Evolutionary conservation across 2,888 invertebrate species (phyloP).

Genomic region (Pheosia gnoma): DNA sequence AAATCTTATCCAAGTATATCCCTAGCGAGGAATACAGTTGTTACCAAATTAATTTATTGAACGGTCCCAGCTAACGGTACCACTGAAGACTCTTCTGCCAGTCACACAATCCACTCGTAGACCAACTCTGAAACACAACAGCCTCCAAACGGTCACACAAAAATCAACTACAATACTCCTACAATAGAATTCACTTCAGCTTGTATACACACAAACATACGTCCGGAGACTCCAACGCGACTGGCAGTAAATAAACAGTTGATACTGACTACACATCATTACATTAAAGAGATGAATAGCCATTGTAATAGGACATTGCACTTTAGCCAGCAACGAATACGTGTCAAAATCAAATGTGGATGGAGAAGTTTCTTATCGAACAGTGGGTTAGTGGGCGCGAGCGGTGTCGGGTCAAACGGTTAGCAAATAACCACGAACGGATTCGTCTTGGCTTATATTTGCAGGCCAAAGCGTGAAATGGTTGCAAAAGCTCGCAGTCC

Average conservation of each 20-base stretch:
- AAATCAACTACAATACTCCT: conserved; percentile 31
- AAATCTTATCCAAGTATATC: conserved; percentile 40
- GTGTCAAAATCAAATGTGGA: conserved; percentile 53
- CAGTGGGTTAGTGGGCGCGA: conserved; percentile 79
- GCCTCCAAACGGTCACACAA: conserved; percentile 25
- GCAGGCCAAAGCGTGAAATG: conserved; percentile 64
- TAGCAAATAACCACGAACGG: conserved; percentile 68
- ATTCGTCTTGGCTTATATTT: conserved; percentile 72
- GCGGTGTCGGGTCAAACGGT: conserved; percentile 76
- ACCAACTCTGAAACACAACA: conserved; percentile 34
- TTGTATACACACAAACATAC: conserved; percentile 42
- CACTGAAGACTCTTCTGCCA: conserved; percentile 75
- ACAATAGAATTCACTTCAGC: conserved; percentile 46
- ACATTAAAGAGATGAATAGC: conserved; percentile 73
- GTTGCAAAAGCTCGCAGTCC: conserved; percentile 62
- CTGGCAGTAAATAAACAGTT: conserved; percentile 79
- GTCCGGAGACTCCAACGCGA: conserved; percentile 45
- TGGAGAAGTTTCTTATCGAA: conserved; percentile 58
- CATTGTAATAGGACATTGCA: conserved; percentile 64
- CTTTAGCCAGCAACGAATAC: conserved; percentile 56
- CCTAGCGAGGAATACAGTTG: conserved; percentile 37
- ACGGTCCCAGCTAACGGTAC: conserved; percentile 74
- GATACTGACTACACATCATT: conserved; percentile 80
- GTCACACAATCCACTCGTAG: conserved; percentile 59
- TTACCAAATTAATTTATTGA: conserved; percentile 77